Conservation (phyloP, 1,140 invertebrate species). For the Berghia stephanieae region DNA sequence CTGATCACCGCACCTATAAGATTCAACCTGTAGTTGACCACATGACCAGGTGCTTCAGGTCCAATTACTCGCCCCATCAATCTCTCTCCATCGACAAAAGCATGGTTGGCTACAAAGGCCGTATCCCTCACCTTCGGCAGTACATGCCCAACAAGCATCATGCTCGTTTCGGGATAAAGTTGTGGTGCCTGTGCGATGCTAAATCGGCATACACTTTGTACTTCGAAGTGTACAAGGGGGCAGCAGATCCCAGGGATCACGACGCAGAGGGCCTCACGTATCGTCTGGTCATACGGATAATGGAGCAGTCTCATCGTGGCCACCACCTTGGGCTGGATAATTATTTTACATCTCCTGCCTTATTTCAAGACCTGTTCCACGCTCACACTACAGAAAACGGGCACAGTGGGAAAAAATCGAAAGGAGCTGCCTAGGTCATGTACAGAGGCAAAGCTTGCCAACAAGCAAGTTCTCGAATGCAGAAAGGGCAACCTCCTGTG, state of each 20-base stretch:
- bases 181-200: conserved; percentile 5
- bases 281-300: too few relatives aligned
- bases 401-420: too few relatives aligned
- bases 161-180: not conserved
- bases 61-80: not conserved
- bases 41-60: not conserved
- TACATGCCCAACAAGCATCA: conserved; percentile 4
- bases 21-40: not conserved
- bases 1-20: not conserved
- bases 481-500: conserved; percentile 4
- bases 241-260: not conserved
- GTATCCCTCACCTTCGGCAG: not conserved
- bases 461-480: not conserved
- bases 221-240: conserved; percentile 21
- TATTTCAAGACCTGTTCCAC: too few relatives aligned
- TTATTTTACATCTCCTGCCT: too few relatives aligned
- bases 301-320: too few relatives aligned
- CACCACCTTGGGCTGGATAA: too few relatives aligned
- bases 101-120: conserved; percentile 8
- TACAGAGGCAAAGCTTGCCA: not conserved
- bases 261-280: too few relatives aligned
- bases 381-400: too few relatives aligned
- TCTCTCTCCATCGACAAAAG: not conserved
- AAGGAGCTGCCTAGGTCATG: not conserved
- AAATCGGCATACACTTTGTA: not conserved